phyloP scores from a whole-genome alignment of 2,797 vertebrate genomes.

The Poecilia velifera region DNA sequence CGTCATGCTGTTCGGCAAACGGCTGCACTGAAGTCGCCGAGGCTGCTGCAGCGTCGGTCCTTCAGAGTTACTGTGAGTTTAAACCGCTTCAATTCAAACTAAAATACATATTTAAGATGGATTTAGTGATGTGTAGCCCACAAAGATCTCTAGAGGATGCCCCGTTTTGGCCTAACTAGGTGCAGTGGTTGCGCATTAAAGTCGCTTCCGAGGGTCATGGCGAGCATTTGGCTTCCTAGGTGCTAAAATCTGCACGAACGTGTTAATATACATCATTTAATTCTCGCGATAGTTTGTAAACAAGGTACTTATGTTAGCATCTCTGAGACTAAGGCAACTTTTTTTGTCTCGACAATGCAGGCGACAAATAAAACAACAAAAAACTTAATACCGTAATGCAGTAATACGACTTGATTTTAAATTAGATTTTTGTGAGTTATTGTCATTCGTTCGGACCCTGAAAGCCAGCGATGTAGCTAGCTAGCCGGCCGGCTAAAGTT shows the following conservation, averaged over 20 bases:
- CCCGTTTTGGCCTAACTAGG: not conserved
- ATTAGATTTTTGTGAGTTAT: not conserved
- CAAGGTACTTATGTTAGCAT: constrained; percentile 11
- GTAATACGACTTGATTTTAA: no score
- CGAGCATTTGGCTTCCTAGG: not conserved
- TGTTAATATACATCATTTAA: not conserved
- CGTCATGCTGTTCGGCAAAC: constrained; percentile 61
- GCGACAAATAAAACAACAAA: no score
- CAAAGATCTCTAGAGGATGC: not conserved
- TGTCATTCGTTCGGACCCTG: not conserved
- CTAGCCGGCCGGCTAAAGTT: constrained; percentile 7
- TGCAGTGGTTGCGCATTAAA: not conserved
- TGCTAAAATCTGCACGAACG: not conserved
- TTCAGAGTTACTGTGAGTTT: constrained; percentile 75
- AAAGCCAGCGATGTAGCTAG: not conserved
- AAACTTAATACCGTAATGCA: no score
- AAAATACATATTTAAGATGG: constrained; percentile 8
- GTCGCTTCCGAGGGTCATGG: not conserved
- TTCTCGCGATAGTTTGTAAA: constrained; percentile 26
- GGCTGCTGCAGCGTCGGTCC: constrained; percentile 66
- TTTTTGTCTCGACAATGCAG: accelerated
- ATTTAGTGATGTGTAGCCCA: not conserved
- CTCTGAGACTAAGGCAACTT: not conserved
- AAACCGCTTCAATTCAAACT: not conserved
- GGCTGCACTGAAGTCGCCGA: constrained; percentile 47